Conservation (phyloP, 2,797 vertebrate genomes). For the Sebastes diploproa region DNA sequence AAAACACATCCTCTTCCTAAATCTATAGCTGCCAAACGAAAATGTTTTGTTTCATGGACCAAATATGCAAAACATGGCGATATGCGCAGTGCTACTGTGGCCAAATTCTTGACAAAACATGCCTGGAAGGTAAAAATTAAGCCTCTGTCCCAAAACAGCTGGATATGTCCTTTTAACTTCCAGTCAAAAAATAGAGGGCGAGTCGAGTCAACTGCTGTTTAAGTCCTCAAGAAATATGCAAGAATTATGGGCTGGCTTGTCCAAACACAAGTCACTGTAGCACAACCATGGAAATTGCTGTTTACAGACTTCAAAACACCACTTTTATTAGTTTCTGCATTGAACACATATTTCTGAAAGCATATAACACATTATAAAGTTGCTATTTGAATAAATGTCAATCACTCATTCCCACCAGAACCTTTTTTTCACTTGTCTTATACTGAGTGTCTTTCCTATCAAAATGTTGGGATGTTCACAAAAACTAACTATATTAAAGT, state of each 20-base stretch:
- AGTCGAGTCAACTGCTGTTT: slow-evolving; percentile 62
- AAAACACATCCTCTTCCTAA: background rate
- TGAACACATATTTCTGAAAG: background rate
- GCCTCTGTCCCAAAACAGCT: slow-evolving; percentile 72
- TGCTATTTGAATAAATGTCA: background rate
- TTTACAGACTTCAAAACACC: background rate
- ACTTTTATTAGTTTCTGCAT: background rate
- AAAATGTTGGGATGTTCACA: background rate
- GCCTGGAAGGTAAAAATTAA: slow-evolving; percentile 60
- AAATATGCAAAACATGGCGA: background rate
- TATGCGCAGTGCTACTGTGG: background rate
- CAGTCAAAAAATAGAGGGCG: slow-evolving; percentile 49
- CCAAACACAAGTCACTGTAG: slow-evolving; percentile 33
- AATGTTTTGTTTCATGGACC: background rate
- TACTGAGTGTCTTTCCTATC: background rate
- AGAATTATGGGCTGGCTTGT: slow-evolving; percentile 60
- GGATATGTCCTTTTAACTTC: slow-evolving; percentile 69
- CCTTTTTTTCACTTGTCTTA: background rate
- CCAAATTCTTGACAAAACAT: slow-evolving; percentile 61
- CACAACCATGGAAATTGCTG: slow-evolving; percentile 15
- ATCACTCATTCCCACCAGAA: background rate
- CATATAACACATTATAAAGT: background rate
- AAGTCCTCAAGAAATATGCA: slow-evolving; percentile 63
- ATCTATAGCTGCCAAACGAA: background rate
- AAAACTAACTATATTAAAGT: background rate